Evolutionary conservation across 37 sponge, comb jelly and placozoan species (phyloP), one percentile per base, ranked within the genome.

Genomic region (Beroe ovata): DNA sequence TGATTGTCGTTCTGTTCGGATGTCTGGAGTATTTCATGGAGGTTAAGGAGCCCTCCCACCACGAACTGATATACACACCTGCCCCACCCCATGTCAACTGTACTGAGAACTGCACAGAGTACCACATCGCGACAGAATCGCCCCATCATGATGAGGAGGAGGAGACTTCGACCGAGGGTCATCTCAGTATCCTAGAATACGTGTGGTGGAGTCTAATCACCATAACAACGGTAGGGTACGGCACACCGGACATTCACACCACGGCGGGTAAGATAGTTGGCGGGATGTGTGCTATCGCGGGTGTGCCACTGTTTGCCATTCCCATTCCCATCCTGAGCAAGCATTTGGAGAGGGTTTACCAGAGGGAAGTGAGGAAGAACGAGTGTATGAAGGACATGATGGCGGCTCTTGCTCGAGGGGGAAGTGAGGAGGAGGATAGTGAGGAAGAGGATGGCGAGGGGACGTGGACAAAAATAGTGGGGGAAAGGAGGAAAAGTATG

Each of bases 121-220:
- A 29, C 8, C 21, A 25, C 28, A 23, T n/a, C 16, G 47, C 39
- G 19, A 20, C 35, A 25, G 41, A 40, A 8, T 18, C 14, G 16
- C 2, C 35, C 8, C 18, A 26, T 8, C 32, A 66, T 14, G 20
- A 40, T 18, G 29, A 8, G 1, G 36, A 77, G n/a, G 84, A 77
- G 54, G 84, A 42, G 22, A n/a, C n/a, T n/a, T n/a, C n/a, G n/a
- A n/a, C n/a, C n/a, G 84, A 77, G 1, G 54, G 1, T 1, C 84
- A 77, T 25, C 38, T 32, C 54, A 77, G 84, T 25, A 77, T 77
- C 54, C 84, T 77, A 23, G 84, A 77, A 54, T 77, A 77, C 28
- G 84, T 77, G 47, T 77, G 84, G 84, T 77, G 84, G 84, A 77
- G 84, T 40, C 54, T 77, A 20, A 77, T 77, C 22, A 77, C 84